Percentiles rank a stretch among this genome's conserved stretches.
These are phyloP conservation scores for Azemiops feae DNA, from an alignment of 2,113 vertebrate genomes.

Conservation along the genomic window DNA sequence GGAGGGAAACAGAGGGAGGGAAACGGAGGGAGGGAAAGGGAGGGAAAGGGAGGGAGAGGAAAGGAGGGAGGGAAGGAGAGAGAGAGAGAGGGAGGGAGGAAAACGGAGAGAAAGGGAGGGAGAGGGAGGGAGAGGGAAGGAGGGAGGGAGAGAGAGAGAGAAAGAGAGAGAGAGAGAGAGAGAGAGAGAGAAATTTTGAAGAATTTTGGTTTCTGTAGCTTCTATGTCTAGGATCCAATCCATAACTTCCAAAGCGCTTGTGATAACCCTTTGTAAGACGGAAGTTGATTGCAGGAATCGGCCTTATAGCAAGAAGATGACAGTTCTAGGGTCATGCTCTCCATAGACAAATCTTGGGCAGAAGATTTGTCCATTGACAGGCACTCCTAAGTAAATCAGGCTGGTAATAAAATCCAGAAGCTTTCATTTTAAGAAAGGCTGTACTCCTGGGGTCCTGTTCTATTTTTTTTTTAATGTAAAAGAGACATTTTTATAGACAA, in stretches of 20 bases:
- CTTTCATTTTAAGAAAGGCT: background rate
- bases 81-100: no score
- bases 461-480: background rate
- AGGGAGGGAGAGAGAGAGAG: accelerated
- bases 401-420: background rate
- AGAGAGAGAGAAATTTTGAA: no score
- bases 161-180: no score
- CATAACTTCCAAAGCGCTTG: background rate
- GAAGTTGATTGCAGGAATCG: no score
- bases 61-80: accelerated
- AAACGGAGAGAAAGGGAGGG: no score
- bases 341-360: background rate
- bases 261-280: no score
- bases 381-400: background rate
- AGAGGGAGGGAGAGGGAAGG: no score
- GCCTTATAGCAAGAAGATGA: no score
- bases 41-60: no score
- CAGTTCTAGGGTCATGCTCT: no score
- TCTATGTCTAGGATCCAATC: background rate
- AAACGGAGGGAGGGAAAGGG: no score
- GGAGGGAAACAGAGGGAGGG: accelerated
- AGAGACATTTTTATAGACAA: background rate
- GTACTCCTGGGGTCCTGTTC: background rate
- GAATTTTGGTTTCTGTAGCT: background rate
- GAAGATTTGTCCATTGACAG: background rate